Evolutionary conservation across 2,797 vertebrate genomes (phyloP).

Genomic region (Gallinago stenura): DNA sequence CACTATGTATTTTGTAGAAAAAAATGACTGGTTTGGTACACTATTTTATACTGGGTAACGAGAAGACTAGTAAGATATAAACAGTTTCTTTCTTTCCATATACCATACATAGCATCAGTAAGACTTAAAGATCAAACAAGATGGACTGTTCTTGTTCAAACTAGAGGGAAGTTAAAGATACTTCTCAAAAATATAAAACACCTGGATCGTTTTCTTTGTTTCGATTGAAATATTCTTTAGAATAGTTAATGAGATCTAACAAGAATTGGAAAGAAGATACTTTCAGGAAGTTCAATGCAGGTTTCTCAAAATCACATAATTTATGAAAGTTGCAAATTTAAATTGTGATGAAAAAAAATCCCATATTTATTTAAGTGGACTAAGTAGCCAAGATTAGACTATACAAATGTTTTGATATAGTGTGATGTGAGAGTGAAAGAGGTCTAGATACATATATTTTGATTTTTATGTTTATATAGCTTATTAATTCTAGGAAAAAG

Average conservation of each 20-base stretch:
- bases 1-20: background rate
- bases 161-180: background rate
- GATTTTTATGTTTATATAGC: background rate
- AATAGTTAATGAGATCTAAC: background rate
- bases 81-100: background rate
- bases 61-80: background rate
- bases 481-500: background rate
- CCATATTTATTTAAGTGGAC: background rate
- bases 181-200: background rate
- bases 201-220: background rate
- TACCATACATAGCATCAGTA: background rate
- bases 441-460: background rate
- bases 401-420: background rate
- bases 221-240: background rate
- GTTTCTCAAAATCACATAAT: background rate
- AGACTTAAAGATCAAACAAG: background rate
- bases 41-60: background rate
- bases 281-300: background rate
- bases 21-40: background rate
- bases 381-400: background rate
- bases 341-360: background rate
- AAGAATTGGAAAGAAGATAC: background rate
- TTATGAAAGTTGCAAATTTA: background rate
- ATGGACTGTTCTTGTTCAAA: background rate
- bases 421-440: background rate